Evolutionary conservation across 35 echinoderm and acorn worm genomes (phyloP).

Genomic region (Hemicentrotus pulcherrimus): DNA sequence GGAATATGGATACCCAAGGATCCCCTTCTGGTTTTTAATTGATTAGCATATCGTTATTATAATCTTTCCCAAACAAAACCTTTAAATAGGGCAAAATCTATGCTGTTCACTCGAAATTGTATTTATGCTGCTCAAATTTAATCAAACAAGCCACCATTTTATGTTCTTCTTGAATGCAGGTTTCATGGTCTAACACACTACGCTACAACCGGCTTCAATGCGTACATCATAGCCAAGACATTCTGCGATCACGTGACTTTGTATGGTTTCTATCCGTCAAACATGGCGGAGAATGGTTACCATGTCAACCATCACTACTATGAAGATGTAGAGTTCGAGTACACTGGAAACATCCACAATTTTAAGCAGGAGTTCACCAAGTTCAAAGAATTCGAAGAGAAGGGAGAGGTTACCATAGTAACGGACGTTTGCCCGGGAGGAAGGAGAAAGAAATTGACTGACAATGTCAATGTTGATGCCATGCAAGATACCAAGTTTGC

Average conservation of each 20-base stretch:
- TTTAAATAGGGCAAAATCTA: too few species aligned
- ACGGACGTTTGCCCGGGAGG: conserved; percentile 40
- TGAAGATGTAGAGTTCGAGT: conserved; percentile 59
- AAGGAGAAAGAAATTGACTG: neutral
- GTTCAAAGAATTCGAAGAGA: conserved; percentile 35
- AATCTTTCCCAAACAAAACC: too few species aligned
- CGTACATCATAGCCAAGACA: conserved; percentile 48
- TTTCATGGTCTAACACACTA: conserved; percentile 43
- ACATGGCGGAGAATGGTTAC: conserved; percentile 22
- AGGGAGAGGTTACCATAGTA: conserved; percentile 34
- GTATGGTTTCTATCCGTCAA: conserved; percentile 72
- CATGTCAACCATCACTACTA: conserved; percentile 69
- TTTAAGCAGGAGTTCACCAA: conserved; percentile 57
- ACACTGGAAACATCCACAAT: conserved; percentile 59
- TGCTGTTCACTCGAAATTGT: too few species aligned
- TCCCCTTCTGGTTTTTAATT: too few species aligned
- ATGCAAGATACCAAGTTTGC: neutral
- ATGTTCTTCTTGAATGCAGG: neutral
- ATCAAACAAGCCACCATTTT: neutral
- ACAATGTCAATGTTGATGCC: neutral
- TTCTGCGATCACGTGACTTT: conserved; percentile 69
- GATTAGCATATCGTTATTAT: too few species aligned
- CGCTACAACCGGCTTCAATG: conserved; percentile 65
- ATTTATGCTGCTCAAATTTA: neutral
- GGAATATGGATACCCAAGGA: too few species aligned